Conservation (phyloP, 2,797 vertebrate genomes). For the Agapornis canus region DNA sequence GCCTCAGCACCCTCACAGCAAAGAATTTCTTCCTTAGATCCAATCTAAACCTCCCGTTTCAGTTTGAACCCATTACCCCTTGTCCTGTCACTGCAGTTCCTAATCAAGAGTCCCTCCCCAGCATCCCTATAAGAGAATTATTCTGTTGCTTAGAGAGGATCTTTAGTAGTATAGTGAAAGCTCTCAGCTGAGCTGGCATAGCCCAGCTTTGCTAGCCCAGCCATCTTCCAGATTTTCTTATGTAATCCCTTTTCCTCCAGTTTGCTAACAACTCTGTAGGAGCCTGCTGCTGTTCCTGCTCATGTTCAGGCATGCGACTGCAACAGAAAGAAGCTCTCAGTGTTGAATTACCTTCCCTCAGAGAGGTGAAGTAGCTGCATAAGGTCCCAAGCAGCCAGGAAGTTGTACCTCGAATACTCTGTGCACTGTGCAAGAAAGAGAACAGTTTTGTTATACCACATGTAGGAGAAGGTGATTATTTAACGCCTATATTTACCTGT, state of each 20-base stretch:
- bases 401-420: not conserved
- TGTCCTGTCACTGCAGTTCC: no score
- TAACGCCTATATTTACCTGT: not conserved
- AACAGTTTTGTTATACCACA: not conserved
- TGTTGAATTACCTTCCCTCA: not conserved
- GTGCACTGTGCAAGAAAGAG: not conserved
- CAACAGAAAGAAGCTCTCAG: not conserved
- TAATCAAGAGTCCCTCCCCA: no score
- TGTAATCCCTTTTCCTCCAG: not conserved
- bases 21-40: no score
- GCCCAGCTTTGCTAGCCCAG: not conserved
- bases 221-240: not conserved
- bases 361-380: not conserved
- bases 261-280: not conserved
- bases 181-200: not conserved
- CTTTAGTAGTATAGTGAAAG: not conserved
- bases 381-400: not conserved
- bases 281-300: not conserved
- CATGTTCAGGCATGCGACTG: accelerated
- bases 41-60: no score
- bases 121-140: not conserved
- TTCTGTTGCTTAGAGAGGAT: not conserved
- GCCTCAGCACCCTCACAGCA: no score
- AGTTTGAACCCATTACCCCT: no score
- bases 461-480: not conserved